phyloP scores from a whole-genome alignment of 2,113 vertebrate species.

The Heloderma charlesbogerti region DNA sequence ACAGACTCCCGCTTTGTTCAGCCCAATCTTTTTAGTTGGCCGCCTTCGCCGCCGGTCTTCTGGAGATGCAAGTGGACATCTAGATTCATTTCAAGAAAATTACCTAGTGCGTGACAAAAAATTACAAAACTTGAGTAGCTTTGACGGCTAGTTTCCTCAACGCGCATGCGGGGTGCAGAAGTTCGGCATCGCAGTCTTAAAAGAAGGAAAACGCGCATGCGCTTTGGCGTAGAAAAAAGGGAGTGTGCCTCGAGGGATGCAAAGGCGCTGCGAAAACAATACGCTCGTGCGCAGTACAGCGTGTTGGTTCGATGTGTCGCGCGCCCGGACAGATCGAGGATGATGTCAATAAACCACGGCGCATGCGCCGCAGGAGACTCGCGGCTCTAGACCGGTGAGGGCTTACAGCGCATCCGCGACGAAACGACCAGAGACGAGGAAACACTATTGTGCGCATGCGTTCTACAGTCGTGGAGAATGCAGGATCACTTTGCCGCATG shows the following conservation, averaged over 20 bases:
- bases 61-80: background rate
- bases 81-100: background rate
- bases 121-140: background rate
- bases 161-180: background rate
- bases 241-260: background rate
- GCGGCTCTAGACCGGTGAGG: background rate
- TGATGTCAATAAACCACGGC: conserved; percentile 15
- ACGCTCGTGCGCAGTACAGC: conserved; percentile 10
- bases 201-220: background rate
- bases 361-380: background rate
- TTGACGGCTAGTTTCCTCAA: background rate
- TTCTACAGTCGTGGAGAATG: background rate
- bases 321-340: background rate
- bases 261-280: conserved; percentile 22
- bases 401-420: background rate
- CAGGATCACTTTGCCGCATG: background rate
- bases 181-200: background rate
- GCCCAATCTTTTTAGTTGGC: background rate
- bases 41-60: background rate
- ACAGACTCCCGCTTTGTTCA: background rate
- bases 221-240: background rate
- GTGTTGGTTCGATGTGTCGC: background rate
- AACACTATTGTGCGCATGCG: background rate
- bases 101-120: background rate
- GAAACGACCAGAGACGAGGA: background rate